Evolutionary conservation across 2,797 vertebrate genomes (phyloP).

Genomic region (Hafferia zeledoni): DNA sequence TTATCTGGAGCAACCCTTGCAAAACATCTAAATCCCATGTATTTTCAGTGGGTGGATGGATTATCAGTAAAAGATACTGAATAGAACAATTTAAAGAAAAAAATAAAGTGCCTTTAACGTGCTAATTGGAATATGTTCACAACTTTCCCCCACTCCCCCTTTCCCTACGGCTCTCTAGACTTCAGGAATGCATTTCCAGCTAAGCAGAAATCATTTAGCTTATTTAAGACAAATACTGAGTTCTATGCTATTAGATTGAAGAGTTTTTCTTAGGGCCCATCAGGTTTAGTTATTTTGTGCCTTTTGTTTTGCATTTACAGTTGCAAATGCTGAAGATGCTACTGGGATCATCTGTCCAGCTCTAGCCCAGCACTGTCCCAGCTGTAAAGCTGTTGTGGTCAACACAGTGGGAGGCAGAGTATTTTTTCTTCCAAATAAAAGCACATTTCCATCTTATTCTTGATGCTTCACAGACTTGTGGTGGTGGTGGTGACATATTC

Average conservation of each 20-base stretch:
- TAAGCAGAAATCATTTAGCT: not conserved
- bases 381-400: not conserved
- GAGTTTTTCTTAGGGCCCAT: not conserved
- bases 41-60: not conserved
- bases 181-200: not conserved
- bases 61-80: not conserved
- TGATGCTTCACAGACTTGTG: not conserved
- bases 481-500: not conserved
- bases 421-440: not conserved
- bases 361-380: not conserved
- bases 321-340: not conserved
- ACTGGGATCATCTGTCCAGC: not conserved
- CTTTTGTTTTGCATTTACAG: not conserved
- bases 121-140: not conserved
- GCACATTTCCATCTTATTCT: not conserved
- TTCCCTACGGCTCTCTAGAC: not conserved
- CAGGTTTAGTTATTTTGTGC: not conserved
- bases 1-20: not conserved
- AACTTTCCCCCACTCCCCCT: no score
- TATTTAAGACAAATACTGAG: not conserved
- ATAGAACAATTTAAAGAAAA: not conserved
- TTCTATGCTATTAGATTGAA: not conserved
- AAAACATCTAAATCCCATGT: not conserved
- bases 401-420: not conserved
- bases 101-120: not conserved